phyloP scores from a whole-genome alignment of 2,113 vertebrate species.

The Paratilapia polleni region DNA sequence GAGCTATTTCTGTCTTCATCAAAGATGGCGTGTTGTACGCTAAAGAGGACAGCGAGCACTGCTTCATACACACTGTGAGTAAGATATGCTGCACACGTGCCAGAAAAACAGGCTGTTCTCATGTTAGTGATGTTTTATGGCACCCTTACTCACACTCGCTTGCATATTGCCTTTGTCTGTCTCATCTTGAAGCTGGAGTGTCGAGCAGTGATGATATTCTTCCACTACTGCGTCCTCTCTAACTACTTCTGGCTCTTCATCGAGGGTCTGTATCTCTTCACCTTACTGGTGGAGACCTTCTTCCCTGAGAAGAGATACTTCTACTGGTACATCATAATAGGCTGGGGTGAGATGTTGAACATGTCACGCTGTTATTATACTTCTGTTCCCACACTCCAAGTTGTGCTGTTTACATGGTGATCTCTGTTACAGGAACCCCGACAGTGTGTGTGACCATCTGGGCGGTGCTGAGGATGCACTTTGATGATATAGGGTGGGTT shows the following conservation, averaged over 20 bases:
- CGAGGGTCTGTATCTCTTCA: conserved; percentile 96
- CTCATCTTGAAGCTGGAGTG: conserved; percentile 86
- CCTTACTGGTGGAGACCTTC: conserved; percentile 94
- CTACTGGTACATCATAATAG: conserved; percentile 90
- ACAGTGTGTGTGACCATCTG: conserved; percentile 94
- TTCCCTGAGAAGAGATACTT: conserved; percentile 96
- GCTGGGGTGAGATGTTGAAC: conserved; percentile 76
- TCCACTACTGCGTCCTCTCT: conserved; percentile 98
- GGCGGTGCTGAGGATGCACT: conserved; percentile 90
- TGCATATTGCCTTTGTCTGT: not conserved
- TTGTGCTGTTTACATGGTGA: not conserved
- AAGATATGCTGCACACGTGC: not conserved
- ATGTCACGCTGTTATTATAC: not conserved
- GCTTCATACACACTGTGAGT: conserved; percentile 88
- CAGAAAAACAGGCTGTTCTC: not conserved
- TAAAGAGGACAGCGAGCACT: conserved; percentile 91
- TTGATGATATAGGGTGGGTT: conserved; percentile 91
- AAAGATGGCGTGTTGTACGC: conserved; percentile 94
- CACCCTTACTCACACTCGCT: not conserved
- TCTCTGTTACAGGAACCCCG: conserved; percentile 84
- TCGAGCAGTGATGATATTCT: conserved; percentile 95
- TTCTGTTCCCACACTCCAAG: not conserved
- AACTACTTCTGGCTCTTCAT: conserved; percentile 99
- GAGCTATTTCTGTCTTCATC: conserved; percentile 96
- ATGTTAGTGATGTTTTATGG: not conserved